Percentiles rank a stretch among this genome's conserved stretches.
phyloP scores from a whole-genome alignment of 2,113 vertebrate genomes.

The Jaculus jaculus region DNA sequence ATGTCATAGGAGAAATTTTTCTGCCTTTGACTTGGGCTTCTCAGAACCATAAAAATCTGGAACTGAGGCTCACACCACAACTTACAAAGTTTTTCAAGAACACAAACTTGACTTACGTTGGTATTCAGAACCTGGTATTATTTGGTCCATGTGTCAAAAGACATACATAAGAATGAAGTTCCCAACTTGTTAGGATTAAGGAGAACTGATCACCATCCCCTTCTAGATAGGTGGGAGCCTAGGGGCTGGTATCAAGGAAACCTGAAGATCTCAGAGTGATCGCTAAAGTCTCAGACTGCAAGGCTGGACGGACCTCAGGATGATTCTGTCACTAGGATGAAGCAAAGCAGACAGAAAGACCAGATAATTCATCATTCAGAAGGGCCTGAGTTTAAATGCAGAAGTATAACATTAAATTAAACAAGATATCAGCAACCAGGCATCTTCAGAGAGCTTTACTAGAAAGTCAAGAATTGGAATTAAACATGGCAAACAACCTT shows the following conservation, averaged over 20 bases:
- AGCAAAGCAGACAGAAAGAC: neutral
- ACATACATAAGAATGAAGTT: neutral
- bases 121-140: neutral
- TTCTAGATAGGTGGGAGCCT: neutral
- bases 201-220: neutral
- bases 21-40: neutral
- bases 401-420: neutral
- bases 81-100: neutral
- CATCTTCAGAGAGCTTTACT: neutral
- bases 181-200: neutral
- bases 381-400: neutral
- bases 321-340: neutral
- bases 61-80: neutral
- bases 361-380: neutral
- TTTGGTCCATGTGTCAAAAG: neutral
- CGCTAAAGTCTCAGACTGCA: fast-evolving
- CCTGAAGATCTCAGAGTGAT: neutral
- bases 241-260: neutral
- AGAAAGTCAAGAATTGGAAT: neutral
- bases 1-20: neutral
- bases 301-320: neutral
- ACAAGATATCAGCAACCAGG: neutral
- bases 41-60: neutral
- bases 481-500: neutral
- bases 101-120: neutral